These are phyloP conservation scores for Gobiocypris rarus DNA, from an alignment of 2,113 vertebrate genomes.

Conservation along the genomic window DNA sequence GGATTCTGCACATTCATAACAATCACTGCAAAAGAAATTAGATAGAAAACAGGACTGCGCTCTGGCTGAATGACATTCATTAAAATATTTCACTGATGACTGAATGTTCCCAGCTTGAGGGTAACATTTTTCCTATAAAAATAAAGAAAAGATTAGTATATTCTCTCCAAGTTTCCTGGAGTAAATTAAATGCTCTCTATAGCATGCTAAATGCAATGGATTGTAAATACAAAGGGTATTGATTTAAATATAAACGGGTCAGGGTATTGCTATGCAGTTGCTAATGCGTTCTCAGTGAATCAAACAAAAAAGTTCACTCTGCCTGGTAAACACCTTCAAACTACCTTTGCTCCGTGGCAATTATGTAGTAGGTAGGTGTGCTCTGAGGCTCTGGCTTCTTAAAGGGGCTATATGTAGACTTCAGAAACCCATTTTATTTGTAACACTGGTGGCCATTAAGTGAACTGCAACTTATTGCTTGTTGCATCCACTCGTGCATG, in stretches of 20 bases:
- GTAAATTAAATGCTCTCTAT: neutral
- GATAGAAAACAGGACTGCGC: conserved; percentile 32
- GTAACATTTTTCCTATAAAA: neutral
- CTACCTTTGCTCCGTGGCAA: too few species aligned
- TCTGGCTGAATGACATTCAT: conserved; percentile 27
- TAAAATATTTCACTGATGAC: conserved; percentile 36
- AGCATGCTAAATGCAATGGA: neutral
- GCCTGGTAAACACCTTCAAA: too few species aligned
- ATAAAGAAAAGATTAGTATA: neutral
- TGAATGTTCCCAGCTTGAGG: conserved; percentile 18
- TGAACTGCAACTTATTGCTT: too few species aligned
- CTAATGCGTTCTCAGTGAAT: too few species aligned
- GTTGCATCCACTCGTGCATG: too few species aligned
- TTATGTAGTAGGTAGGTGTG: too few species aligned
- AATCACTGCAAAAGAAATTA: neutral
- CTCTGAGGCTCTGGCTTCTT: too few species aligned
- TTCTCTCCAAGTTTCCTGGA: neutral
- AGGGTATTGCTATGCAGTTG: neutral
- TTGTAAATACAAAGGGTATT: neutral
- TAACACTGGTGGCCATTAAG: too few species aligned
- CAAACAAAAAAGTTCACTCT: too few species aligned
- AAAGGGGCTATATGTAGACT: too few species aligned
- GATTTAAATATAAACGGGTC: too few species aligned
- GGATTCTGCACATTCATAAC: conserved; percentile 18
- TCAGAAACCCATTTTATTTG: too few species aligned